phyloP scores from a whole-genome alignment of 2,797 vertebrate genomes.

The Pseudopleuronectes americanus region DNA sequence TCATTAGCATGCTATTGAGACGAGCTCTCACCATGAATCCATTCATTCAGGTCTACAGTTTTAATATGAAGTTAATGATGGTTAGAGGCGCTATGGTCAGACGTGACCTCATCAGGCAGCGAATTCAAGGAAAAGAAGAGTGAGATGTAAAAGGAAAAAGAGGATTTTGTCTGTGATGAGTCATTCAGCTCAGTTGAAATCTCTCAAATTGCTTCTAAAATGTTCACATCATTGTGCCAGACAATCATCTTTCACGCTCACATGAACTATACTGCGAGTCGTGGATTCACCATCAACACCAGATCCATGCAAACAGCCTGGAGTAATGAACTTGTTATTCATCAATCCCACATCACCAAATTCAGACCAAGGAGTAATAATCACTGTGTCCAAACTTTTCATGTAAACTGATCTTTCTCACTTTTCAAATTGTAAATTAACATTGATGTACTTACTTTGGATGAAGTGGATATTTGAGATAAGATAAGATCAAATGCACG shows the following conservation, averaged over 20 bases:
- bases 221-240: slow-evolving; percentile 34
- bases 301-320: not conserved
- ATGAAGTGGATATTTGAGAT: not conserved
- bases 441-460: not conserved
- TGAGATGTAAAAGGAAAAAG: not conserved
- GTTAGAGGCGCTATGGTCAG: slow-evolving; percentile 36
- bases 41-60: slow-evolving; percentile 30
- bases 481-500: too few relatives aligned
- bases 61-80: slow-evolving; percentile 63
- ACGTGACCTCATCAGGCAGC: slow-evolving; percentile 21
- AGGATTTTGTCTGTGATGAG: slow-evolving; percentile 19
- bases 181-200: slow-evolving; percentile 25
- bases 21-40: not conserved
- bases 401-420: not conserved
- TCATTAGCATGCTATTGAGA: slow-evolving; percentile 44
- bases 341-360: slow-evolving; percentile 11
- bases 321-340: slow-evolving; percentile 14
- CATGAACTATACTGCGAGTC: slow-evolving; percentile 25
- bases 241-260: slow-evolving; percentile 24
- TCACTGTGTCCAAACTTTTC: not conserved
- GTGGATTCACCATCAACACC: slow-evolving; percentile 21
- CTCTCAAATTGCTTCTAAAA: slow-evolving; percentile 21
- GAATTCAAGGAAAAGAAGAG: slow-evolving; percentile 15
- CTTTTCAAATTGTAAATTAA: not conserved
- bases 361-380: not conserved